Evolutionary conservation across 2,113 vertebrate species (phyloP), one percentile per base, ranked within the genome.

Genomic region (Onychostruthus taczanowskii): DNA sequence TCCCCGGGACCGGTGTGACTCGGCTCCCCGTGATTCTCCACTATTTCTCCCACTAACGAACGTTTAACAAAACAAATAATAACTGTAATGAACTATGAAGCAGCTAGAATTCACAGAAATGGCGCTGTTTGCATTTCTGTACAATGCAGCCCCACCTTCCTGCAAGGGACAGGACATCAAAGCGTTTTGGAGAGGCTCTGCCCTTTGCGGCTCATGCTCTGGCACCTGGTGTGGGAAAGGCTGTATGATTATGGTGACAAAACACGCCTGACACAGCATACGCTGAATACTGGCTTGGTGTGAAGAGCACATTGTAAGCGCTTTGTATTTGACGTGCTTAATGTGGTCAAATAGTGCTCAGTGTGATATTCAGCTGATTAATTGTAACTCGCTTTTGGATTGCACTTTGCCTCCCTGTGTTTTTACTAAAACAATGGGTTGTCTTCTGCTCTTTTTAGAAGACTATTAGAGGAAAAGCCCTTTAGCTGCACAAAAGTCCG

Each of bases 1-100:
- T 31, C 33, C 13, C 4, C 7, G 14, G 44, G 1, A 4, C 2
- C 2, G 33, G 4, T 5, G 66, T 6, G 2, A 0, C 70, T 27
- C 7, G 41, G 30, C 13, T 27, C 7, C 20, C 35, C 3, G 14
- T 7, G 11, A 27, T 31, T 33, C 4, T 1, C 26, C 59, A 9
- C 3, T 15, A 1, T 5, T 24, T 28, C 46, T 80, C 6, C 31
- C 27, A 1, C 23, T 16, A 27, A 35, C 22, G 50, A 55, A 16
- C 31, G 28, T 43, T 55, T 26, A 52, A 39, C 21, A 33, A 73
- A 50, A 59, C 12, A 30, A 75, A 20, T 41, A 30, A 47, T 11
- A 26, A 4, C 26, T 11, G 2, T 16, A 20, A 30, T 30, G 62
- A 85, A 88, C 58, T 2, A 18, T 3, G 28, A 50, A 17, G 37